Base-by-base conservation (phyloP, 2,888 invertebrate species). In the Pollenia labialis region DNA sequence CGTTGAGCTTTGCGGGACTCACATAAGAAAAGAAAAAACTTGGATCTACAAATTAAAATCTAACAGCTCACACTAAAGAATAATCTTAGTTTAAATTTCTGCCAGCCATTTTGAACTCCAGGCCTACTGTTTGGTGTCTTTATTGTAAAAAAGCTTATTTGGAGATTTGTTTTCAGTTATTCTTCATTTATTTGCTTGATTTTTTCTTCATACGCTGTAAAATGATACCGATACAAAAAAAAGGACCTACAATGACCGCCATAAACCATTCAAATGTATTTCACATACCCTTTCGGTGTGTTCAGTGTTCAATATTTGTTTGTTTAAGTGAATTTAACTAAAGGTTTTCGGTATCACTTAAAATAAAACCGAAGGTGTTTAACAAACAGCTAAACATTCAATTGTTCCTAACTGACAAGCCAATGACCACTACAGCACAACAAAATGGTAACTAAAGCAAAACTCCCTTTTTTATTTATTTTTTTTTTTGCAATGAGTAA, bases 341-440 rank as follows among this genome's bases (percentile, higher is more conserved):
- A 87, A 87, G 86, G 79, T 81, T 84, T 32, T 87, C 80, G 86
- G 81, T 83, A 75, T 79, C 81, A 85, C 75, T 85, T 85, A 75
- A 92, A 90, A 91, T 90, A 88, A 76, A 69, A 82, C 76, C 89
- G 90, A 92, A 91, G 91, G 92, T 92, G 92, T 92, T 92, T 92
- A 91, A 92, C 92, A 92, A 92, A 92, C 91, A 91, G 91, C 92
- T 91, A 91, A 92, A 92, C 92, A 92, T 91, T 90, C 91, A 91
- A 87, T 87, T 87, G 84, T 87, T 87, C 52, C 60, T 77, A 32
- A 77, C 76, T 85, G 85, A 85, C 85, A 85, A 64, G 79, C 81
- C 72, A 81, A 69, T 85, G 81, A 68, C 86, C 77, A 84, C 46
- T 71, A 23, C 56, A 18, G 16, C n/a, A 46, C 84, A 82, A 64